Conservation (phyloP, 92 coral and sea anemone species). For the Phymanthus crucifer region DNA sequence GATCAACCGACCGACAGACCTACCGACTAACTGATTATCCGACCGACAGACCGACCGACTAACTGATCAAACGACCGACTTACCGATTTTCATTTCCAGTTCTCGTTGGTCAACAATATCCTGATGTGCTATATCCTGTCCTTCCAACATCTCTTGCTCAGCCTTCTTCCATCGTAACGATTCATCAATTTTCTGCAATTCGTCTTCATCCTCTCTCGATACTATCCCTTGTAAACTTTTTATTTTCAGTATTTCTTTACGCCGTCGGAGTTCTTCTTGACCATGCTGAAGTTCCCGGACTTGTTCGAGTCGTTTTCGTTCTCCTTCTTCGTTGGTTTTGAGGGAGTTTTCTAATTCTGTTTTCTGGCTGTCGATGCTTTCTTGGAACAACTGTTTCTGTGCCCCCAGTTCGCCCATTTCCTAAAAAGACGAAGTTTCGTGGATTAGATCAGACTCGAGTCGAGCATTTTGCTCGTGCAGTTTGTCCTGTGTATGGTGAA, state of each 20-base stretch:
- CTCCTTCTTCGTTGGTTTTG: constrained; percentile 64
- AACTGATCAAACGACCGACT: neutral
- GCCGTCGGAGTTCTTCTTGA: constrained; percentile 51
- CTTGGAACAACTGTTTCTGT: constrained; percentile 55
- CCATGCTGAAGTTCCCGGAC: constrained; percentile 62
- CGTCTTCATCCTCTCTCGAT: constrained; percentile 66
- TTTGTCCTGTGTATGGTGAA: too few relatives aligned
- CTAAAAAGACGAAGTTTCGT: constrained; percentile 3
- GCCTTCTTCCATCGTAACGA: constrained; percentile 59
- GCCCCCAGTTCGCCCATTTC: constrained; percentile 59
- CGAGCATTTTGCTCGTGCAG: too few relatives aligned
- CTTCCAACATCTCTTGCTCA: constrained; percentile 66
- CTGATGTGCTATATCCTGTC: constrained; percentile 54
- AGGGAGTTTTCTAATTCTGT: constrained; percentile 70
- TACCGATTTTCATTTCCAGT: constrained; percentile 71
- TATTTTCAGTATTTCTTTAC: constrained; percentile 21
- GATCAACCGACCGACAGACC: neutral
- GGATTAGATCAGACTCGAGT: too few relatives aligned
- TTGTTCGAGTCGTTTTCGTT: constrained; percentile 63
- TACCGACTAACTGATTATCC: neutral
- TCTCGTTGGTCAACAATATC: constrained; percentile 76
- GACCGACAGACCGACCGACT: too few relatives aligned
- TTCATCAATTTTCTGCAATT: constrained; percentile 56
- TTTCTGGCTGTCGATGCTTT: constrained; percentile 65
- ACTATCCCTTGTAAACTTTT: constrained; percentile 58